These are phyloP conservation scores for Penaeus monodon DNA, from an alignment of 2,888 invertebrate species.

Conservation along the genomic window DNA sequence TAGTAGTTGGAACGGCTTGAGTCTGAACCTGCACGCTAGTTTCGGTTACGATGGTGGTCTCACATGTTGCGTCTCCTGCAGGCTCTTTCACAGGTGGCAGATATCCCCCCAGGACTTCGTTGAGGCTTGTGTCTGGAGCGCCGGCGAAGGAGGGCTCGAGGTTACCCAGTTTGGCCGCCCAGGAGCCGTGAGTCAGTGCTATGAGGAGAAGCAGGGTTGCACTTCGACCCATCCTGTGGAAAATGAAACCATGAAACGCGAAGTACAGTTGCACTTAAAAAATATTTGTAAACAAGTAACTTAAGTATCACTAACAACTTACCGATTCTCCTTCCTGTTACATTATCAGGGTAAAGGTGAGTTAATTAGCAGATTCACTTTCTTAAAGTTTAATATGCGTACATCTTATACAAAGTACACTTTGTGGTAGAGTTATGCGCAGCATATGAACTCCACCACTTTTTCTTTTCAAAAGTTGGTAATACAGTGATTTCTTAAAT, in stretches of 20 bases:
- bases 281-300: no score
- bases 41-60: slow-evolving; percentile 42
- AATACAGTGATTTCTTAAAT: no score
- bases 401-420: neutral
- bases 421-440: neutral
- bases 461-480: no score
- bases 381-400: neutral
- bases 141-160: slow-evolving; percentile 32
- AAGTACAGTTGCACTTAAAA: no score
- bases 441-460: neutral
- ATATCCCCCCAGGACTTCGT: slow-evolving; percentile 39
- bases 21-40: slow-evolving; percentile 31
- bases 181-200: neutral
- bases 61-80: slow-evolving; percentile 32
- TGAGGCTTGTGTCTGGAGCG: slow-evolving; percentile 7
- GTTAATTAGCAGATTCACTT: no score
- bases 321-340: no score
- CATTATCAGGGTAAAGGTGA: no score
- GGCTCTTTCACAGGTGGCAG: slow-evolving; percentile 44
- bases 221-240: slow-evolving; percentile 25
- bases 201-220: slow-evolving; percentile 8
- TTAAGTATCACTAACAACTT: no score
- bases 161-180: slow-evolving; percentile 32
- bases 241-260: neutral
- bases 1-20: slow-evolving; percentile 51